Percentiles rank a stretch among this genome's conserved stretches.
Conservation (phyloP, 2,113 vertebrate genomes). For the Lamprologus ornatipinnis region DNA sequence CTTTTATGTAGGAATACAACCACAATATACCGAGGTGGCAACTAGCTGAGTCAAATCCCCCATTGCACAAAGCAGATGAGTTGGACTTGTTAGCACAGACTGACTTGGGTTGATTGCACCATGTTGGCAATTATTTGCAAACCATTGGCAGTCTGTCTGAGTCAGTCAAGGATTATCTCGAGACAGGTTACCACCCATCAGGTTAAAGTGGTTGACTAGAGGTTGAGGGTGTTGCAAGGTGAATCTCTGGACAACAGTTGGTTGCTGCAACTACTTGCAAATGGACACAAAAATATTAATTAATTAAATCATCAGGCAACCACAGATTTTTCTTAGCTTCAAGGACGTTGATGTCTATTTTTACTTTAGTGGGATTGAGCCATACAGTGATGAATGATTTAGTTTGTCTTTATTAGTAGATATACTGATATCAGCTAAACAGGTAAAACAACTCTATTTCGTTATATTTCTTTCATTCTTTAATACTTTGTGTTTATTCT, state of each 20-base stretch:
- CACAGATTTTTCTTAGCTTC: not conserved
- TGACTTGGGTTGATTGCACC: not conserved
- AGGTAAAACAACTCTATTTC: not conserved
- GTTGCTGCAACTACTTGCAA: not conserved
- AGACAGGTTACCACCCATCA: not conserved
- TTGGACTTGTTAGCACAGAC: rapidly evolving
- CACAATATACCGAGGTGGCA: not conserved
- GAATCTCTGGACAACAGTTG: not conserved
- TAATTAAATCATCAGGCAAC: not conserved
- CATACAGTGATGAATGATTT: not conserved
- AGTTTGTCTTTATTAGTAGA: not conserved
- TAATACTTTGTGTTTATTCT: not conserved
- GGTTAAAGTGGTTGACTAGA: not conserved
- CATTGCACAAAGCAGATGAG: not conserved
- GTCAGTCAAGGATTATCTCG: not conserved
- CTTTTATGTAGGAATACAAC: not conserved
- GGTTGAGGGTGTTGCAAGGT: not conserved
- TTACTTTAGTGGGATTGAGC: not conserved
- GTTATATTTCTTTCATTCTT: not conserved
- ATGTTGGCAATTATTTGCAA: not conserved
- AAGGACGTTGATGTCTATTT: not conserved
- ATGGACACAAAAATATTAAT: not conserved
- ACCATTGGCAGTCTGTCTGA: not conserved
- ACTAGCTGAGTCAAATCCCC: not conserved
- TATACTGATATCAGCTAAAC: not conserved